Evolutionary conservation across 2,888 invertebrate genomes (phyloP), one percentile per base, ranked within the genome.

Genomic region (Yponomeuta sedellus): DNA sequence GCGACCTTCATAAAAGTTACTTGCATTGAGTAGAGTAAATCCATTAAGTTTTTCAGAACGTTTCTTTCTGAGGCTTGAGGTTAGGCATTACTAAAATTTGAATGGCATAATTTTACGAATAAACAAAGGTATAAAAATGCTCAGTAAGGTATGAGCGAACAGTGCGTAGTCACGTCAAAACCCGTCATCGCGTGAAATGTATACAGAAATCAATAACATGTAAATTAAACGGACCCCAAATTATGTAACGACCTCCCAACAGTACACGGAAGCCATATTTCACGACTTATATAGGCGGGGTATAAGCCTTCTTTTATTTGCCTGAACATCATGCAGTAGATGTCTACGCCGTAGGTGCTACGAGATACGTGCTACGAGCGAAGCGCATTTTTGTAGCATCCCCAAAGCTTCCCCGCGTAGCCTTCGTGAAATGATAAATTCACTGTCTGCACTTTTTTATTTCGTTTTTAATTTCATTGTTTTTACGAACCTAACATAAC

Each of bases 201-300:
- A 66, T 40, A 19, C 20, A 44, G 10, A 66, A 66, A 66, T 61
- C 28, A 19, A 58, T 61, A 66, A 19, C 64, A 64, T 59, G 44
- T 52, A 52, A 52, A 52, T 52, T 52, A 52, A 16, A 52, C 44
- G 44, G 16, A 16, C 16, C 44, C 16, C 3, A 52, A 44, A 52
- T 52, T 52, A 16, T 52, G 44, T 52, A 52, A 52, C 44, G 44
- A 16, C 16, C 44, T 16, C 3, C 44, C 44, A 34, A 34, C 34
- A 3, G 44, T 52, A 52, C 44, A 52, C 44, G 44, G 44, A 52
- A 52, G 44, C 44, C 44, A 52, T 52, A 3, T 52, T 52, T 52
- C 44, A 52, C 44, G 12, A 52, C 16, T 16, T 52, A 16, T 52
- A 16, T n/a, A n/a, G n/a, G n/a, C n/a, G n/a, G n/a, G n/a, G n/a